Base-by-base conservation (phyloP, 2,888 invertebrate species). In the Teleiodes luculella region DNA sequence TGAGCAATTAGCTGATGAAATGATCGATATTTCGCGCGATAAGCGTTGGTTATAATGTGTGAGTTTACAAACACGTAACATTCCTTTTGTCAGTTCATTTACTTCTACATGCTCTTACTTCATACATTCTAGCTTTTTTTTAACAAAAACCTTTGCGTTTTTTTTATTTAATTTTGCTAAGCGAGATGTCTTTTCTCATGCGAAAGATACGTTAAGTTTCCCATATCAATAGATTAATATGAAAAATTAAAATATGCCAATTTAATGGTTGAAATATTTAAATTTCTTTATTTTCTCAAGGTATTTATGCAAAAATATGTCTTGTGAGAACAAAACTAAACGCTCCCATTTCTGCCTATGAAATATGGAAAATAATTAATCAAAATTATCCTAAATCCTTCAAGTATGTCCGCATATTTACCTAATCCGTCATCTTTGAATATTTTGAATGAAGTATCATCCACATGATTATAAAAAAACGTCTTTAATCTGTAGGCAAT, bases 321-420 rank as follows among this genome's bases (percentile, higher is more conserved):
- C 50, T 36, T 64, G 60, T 67, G 66, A 71, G 53, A 56, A 74
- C 67, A 72, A 67, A 67, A 56, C 60, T 70, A 63, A 68, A 66
- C 54, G 58, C 55, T 63, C 60, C 60, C 55, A 59, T 64, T 64
- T 58, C 53, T 31, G 31, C 66, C 64, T 70, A 70, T 69, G 62
- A 76, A 60, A 67, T 68, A 79, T 77, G 64, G 66, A 53, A 68
- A 72, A 80, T 80, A 74, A 83, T 83, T 81, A 82, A 81, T 83
- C 81, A 80, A 68, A 68, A 60, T 61, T 66, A 57, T 52, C 56
- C 60, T 65, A 58, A 65, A 65, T 66, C 58, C 61, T 57, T 55
- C 60, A 59, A 67, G 63, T 61, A 55, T 41, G 39, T 53, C 56
- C 52, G 57, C 55, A 70, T 66, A 80, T 83, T 80, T 80, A 75